Evolutionary conservation across 2,113 vertebrate genomes (phyloP), one percentile per base, ranked within the genome.

Genomic region (Aramus guarauna): DNA sequence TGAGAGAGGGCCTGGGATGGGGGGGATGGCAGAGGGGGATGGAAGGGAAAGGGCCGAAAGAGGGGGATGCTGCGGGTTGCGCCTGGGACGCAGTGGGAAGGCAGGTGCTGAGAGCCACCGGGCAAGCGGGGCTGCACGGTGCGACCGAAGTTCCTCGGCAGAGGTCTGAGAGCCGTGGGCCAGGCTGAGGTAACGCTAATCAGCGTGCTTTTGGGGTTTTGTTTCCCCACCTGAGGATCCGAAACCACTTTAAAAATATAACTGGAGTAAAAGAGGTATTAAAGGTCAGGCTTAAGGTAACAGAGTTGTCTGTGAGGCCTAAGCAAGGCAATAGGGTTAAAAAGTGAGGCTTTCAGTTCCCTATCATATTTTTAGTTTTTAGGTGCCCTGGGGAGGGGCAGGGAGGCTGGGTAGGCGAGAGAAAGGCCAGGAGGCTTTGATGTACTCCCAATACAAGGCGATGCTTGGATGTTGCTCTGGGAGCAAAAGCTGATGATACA

Each of bases 371-470:
- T 94, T 75, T 55, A 92, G 43, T 43, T 77, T 91, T 81, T 53
- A 85, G 36, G 73, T 85, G 74, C 74, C 80, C 85, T 52, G 64
- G 56, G 63, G 63, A 94, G 22, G 52, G 17, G 53, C 66, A 67
- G 56, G 77, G 24, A 91, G 79, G 62, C 50, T 68, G 67, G 41
- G 43, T 36, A 94, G 79, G 77, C 85, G 88, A 79, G 58, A 69
- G 75, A 91, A 92, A 88, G 71, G 77, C 79, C 88, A 85, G n/a
- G 56, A 92, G 59, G 85, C 90, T 94, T 94, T 81, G 68, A 81
- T 60, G 55, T 80, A 58, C 67, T 87, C 67, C 83, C 66, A 71
- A 5, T 20, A 78, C 39, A 62, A 79, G 43, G 64, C 84, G 91
- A 63, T 32, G 62, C 73, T 74, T 6, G 8, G 68, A 56, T 72